Base-by-base conservation (phyloP, 2,888 invertebrate species). In the Galerucella pusilla region DNA sequence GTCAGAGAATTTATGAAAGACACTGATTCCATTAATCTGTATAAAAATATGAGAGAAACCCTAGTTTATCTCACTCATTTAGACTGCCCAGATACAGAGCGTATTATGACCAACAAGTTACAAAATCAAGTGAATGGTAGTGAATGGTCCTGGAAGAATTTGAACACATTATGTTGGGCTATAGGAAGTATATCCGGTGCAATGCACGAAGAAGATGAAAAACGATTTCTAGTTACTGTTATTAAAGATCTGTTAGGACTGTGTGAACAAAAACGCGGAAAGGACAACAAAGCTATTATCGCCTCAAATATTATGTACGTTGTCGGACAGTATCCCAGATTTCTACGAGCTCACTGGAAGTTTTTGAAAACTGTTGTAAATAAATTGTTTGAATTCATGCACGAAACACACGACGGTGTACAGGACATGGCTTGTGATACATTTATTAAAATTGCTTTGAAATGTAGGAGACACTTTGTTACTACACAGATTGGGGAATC, bases 351-450 rank as follows among this genome's bases (percentile, higher is more conserved):
- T n/a, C 99, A 99, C 88, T 99, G 99, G 99, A 97, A 98, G 87
- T 99, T 99, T 89, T 91, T 99, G 79, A 99, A 99, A 91, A 99
- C 99, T 68, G 99, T 99, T 85, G 98, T 99, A 76, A 99, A 99
- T 90, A 99, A 99, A 90, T 91, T 99, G 74, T 99, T 99, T 90
- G 99, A 99, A 90, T 99, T 99, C 88, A 99, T 99, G 99, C 99
- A 99, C 88, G 99, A 99, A 90, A 98, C 98, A 72, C 99, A 99
- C 87, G 99, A 99, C 88, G 99, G 99, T 84, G 99, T 99, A 45
- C 99, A 99, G 89, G 99, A 99, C 86, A 99, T 99, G 99, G 99
- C 99, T 76, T 99, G 99, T 90, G 99, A 99, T 89, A 99, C 99
- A 59, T 99, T 99, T 87, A 99, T 99, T 82, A 99, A 99, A 90